Conservation (phyloP, 2,888 invertebrate genomes). For the Trissoscelio sp. region DNA sequence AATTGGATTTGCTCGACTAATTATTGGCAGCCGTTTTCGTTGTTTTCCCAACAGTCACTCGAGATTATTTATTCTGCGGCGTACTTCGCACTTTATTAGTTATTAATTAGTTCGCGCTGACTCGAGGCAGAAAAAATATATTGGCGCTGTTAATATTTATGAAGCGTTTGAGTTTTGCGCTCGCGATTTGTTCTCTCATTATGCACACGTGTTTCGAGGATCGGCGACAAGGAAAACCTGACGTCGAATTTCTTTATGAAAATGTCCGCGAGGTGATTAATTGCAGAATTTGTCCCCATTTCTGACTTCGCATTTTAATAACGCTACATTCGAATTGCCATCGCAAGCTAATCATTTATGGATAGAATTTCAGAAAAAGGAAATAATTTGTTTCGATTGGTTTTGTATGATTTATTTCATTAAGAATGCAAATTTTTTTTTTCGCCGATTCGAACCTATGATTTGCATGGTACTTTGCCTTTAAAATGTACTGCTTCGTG, state of each 20-base stretch:
- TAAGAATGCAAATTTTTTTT: background rate
- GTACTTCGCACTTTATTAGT: constrained; percentile 43
- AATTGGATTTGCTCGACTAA: too few species aligned
- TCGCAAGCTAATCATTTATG: constrained; percentile 33
- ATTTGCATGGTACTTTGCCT: background rate
- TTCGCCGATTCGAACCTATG: background rate
- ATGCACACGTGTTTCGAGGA: constrained; percentile 49
- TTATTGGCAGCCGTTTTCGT: too few species aligned
- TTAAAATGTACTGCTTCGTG: background rate
- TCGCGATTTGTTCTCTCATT: constrained; percentile 44
- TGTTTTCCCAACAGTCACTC: too few species aligned
- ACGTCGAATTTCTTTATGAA: constrained; percentile 60
- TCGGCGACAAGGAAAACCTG: constrained; percentile 44
- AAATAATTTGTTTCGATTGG: background rate
- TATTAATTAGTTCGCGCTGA: constrained; percentile 42
- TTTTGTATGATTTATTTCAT: constrained; percentile 2
- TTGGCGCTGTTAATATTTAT: constrained; percentile 49
- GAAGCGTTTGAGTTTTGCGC: constrained; percentile 37
- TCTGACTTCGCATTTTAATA: constrained; percentile 40
- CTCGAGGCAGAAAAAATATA: background rate
- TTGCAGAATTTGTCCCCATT: constrained; percentile 49
- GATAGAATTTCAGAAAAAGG: background rate
- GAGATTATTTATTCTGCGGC: background rate
- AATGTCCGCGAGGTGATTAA: constrained; percentile 55
- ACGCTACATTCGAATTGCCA: constrained; percentile 43